Evolutionary conservation across 2,797 vertebrate genomes (phyloP).

Genomic region (Spheniscus humboldti): DNA sequence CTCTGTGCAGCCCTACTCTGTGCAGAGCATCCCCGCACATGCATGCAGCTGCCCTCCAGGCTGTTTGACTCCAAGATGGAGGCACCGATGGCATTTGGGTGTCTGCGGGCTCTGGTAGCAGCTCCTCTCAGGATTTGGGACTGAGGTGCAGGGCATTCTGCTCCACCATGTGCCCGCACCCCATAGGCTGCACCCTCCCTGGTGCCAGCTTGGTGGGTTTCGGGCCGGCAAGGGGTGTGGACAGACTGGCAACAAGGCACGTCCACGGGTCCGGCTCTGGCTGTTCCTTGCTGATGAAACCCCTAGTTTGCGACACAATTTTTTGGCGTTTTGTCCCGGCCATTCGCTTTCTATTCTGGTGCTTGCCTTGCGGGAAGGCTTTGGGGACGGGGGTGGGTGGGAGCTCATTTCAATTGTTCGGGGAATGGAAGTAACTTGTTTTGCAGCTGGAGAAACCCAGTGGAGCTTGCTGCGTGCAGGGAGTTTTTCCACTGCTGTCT

Average conservation of each 20-base stretch:
- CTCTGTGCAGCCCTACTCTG: accelerated
- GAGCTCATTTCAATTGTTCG: constrained; percentile 24
- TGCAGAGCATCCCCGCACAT: not conserved
- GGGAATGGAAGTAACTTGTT: not conserved
- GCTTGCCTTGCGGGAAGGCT: not conserved
- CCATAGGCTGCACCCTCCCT: not conserved
- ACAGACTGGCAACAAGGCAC: accelerated
- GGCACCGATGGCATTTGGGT: accelerated
- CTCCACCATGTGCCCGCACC: accelerated
- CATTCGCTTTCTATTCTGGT: not conserved
- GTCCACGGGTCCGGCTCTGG: accelerated
- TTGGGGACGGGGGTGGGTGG: not conserved
- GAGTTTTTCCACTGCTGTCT: not conserved
- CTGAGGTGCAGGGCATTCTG: accelerated
- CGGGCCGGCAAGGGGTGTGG: accelerated
- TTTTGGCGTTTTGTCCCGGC: not conserved
- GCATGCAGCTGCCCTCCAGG: not conserved
- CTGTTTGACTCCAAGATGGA: not conserved
- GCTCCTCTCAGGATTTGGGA: not conserved
- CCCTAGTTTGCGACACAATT: not conserved
- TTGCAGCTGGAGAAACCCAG: not conserved
- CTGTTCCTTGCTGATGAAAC: not conserved
- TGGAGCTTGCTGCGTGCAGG: not conserved
- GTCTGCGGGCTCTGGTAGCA: accelerated
- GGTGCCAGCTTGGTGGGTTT: accelerated